Percentiles rank a stretch among this genome's conserved stretches.
phyloP scores from a whole-genome alignment of 2,797 vertebrate genomes.

The Lithobates pipiens region DNA sequence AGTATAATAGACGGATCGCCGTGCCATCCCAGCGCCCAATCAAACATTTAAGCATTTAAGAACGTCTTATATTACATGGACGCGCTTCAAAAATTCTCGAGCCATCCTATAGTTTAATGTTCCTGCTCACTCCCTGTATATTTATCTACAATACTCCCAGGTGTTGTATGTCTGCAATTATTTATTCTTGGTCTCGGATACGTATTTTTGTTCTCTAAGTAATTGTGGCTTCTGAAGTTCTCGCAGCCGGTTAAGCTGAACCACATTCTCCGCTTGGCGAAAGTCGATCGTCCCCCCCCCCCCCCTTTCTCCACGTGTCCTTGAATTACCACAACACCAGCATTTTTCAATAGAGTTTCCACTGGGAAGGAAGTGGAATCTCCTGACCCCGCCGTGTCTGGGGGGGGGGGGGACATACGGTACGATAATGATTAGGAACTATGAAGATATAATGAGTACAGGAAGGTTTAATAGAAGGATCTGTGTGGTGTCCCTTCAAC shows the following conservation, averaged over 20 bases:
- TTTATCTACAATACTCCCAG: constrained; percentile 50
- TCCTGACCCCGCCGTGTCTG: too few species aligned
- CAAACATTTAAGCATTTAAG: constrained; percentile 40
- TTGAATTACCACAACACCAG: too few species aligned
- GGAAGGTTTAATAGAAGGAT: too few species aligned
- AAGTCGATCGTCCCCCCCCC: too few species aligned
- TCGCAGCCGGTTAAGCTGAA: constrained; percentile 60
- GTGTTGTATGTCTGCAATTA: constrained; percentile 36
- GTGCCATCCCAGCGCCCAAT: constrained; percentile 22
- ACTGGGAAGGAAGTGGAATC: too few species aligned
- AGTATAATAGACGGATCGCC: not conserved
- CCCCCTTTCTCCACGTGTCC: too few species aligned
- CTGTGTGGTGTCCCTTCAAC: too few species aligned
- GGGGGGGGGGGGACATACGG: too few species aligned
- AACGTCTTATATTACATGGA: constrained; percentile 31
- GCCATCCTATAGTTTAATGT: constrained; percentile 19
- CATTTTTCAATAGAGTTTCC: too few species aligned
- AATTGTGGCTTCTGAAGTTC: constrained; percentile 59
- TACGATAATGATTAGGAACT: too few species aligned
- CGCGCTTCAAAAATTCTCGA: not conserved
- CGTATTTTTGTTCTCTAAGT: constrained; percentile 41
- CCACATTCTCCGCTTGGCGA: constrained; percentile 39
- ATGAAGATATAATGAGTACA: too few species aligned
- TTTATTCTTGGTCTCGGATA: constrained; percentile 25
- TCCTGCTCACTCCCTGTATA: constrained; percentile 37